Evolutionary conservation across 2,113 vertebrate genomes (phyloP).

Genomic region (Leptosomus discolor): DNA sequence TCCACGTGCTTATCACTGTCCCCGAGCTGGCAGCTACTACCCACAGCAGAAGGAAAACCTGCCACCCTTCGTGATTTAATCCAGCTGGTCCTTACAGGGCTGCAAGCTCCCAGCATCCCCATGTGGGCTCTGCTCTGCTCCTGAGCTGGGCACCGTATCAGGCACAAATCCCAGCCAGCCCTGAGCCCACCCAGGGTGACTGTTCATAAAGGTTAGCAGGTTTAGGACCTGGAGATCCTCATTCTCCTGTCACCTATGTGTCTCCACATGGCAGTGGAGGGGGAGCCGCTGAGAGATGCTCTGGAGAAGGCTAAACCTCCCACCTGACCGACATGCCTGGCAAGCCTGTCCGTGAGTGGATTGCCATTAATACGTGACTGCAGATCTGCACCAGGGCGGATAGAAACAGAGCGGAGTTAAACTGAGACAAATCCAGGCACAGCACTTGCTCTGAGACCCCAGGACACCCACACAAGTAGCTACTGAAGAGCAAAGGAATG

Average conservation of each 20-base stretch:
- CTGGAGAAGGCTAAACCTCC: background rate
- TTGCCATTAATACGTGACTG: background rate
- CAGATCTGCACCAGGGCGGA: background rate
- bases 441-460: conserved; percentile 12
- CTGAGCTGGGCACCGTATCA: background rate
- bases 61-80: background rate
- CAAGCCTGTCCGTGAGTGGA: background rate
- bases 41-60: background rate
- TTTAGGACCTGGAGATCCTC: background rate
- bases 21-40: background rate
- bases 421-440: background rate
- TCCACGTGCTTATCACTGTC: background rate
- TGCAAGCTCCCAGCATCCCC: background rate
- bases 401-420: background rate
- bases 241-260: background rate
- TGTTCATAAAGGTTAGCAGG: background rate
- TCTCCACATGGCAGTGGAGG: background rate
- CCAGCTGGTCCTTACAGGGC: background rate
- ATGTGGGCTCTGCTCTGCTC: background rate
- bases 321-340: background rate
- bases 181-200: background rate
- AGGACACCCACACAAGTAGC: conserved; percentile 15
- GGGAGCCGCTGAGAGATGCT: background rate
- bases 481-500: conserved; percentile 4
- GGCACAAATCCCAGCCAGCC: background rate